Evolutionary conservation across 2,888 invertebrate species (phyloP).

Genomic region (Netelia fuscicornis): DNA sequence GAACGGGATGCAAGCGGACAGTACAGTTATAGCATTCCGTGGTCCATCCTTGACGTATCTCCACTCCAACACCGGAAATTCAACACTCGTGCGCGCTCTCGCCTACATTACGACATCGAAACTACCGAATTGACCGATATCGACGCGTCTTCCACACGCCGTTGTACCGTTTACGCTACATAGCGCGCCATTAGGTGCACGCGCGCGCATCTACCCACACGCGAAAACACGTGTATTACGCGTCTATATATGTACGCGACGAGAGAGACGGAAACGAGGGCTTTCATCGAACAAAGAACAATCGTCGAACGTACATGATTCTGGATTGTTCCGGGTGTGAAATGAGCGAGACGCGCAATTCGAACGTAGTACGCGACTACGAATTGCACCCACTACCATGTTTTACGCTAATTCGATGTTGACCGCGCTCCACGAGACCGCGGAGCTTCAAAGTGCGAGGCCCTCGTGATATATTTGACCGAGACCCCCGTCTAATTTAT

Average conservation of each 20-base stretch:
- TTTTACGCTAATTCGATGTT: constrained; percentile 59
- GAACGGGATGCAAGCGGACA: constrained; percentile 18
- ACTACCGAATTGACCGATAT: constrained; percentile 56
- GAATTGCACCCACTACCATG: constrained; percentile 40
- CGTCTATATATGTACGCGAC: constrained; percentile 23
- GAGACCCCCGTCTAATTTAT: too few relatives aligned
- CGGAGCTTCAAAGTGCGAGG: too few relatives aligned
- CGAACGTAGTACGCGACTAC: constrained; percentile 38
- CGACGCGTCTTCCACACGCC: constrained; percentile 58
- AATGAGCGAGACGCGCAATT: constrained; percentile 59
- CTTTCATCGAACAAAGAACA: constrained; percentile 69
- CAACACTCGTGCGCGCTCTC: constrained; percentile 54
- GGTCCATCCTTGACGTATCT: constrained; percentile 53
- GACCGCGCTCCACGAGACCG: constrained; percentile 43
- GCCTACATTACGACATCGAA: constrained; percentile 51
- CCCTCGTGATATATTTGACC: too few relatives aligned
- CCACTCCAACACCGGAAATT: constrained; percentile 59
- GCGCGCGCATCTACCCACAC: not conserved
- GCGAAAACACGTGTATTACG: not conserved
- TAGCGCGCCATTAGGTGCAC: not conserved
- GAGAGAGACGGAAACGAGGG: constrained; percentile 10
- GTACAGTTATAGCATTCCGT: constrained; percentile 52
- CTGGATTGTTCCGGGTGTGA: constrained; percentile 62
- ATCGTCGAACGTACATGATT: constrained; percentile 61
- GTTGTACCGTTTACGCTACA: constrained; percentile 23